Percentiles rank a stretch among this genome's conserved stretches.
These are phyloP conservation scores for Cryptus armator DNA, from an alignment of 2,888 invertebrate genomes.

Conservation along the genomic window DNA sequence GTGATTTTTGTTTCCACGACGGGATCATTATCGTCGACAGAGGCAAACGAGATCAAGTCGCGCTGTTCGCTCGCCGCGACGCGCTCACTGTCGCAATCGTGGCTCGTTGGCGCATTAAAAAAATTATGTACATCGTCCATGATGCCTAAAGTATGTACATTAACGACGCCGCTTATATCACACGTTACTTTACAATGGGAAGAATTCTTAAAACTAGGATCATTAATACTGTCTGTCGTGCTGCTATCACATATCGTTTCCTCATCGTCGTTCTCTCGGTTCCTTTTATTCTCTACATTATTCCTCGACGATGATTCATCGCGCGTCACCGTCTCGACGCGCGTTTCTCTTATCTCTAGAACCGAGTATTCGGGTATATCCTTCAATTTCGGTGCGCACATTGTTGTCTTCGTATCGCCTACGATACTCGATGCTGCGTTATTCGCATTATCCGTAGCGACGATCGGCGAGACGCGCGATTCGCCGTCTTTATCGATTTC, in stretches of 20 bases:
- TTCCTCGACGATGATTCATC: constrained; percentile 29
- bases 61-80: constrained; percentile 16
- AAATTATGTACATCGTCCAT: constrained; percentile 68
- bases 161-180: constrained; percentile 74
- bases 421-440: constrained; percentile 65
- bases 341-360: constrained; percentile 71
- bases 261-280: constrained; percentile 42
- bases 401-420: constrained; percentile 70
- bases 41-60: constrained; percentile 32
- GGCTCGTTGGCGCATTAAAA: constrained; percentile 53
- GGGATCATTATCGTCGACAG: constrained; percentile 1
- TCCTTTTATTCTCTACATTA: constrained; percentile 1
- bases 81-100: constrained; percentile 15
- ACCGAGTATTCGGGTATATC: constrained; percentile 77
- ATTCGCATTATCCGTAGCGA: constrained; percentile 69
- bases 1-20: constrained; percentile 19
- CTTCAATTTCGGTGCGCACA: constrained; percentile 74
- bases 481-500: constrained; percentile 65
- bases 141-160: constrained; percentile 69
- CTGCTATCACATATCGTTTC: constrained; percentile 78
- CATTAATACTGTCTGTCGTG: constrained; percentile 81
- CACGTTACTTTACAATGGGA: constrained; percentile 75
- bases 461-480: constrained; percentile 28
- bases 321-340: constrained; percentile 41
- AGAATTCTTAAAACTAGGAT: constrained; percentile 79